phyloP scores from a whole-genome alignment of 2,797 vertebrate species.

The Gorsachius magnificus region DNA sequence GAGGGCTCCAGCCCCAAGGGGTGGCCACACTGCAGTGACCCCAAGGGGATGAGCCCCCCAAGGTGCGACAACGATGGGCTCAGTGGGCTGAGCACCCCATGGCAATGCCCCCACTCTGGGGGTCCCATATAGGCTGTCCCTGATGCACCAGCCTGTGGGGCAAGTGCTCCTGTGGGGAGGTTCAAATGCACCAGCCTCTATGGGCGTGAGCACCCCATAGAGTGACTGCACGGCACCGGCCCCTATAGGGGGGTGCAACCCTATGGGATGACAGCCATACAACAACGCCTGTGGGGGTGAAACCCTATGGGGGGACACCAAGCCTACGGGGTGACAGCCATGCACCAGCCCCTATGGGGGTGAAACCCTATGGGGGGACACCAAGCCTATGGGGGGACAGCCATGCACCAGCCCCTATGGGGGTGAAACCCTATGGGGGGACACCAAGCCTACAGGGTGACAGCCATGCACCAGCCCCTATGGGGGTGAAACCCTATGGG shows the following conservation, averaged over 20 bases:
- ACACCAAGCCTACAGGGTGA: accelerated
- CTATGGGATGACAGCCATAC: background rate
- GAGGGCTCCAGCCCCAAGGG: background rate
- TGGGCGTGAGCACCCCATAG: background rate
- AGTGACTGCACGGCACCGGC: background rate
- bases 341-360: too few species aligned
- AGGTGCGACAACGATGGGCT: accelerated
- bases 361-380: background rate
- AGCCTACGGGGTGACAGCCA: background rate
- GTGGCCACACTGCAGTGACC: too few species aligned
- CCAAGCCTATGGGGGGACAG: background rate
- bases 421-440: too few species aligned
- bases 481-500: too few species aligned
- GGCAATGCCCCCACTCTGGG: accelerated
- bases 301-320: background rate
- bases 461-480: background rate
- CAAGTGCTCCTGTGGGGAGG: too few species aligned
- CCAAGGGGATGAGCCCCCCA: background rate
- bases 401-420: accelerated
- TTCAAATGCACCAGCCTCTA: too few species aligned
- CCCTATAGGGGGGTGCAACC: accelerated
- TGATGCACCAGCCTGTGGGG: background rate
- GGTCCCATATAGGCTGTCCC: accelerated
- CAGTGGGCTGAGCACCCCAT: accelerated
- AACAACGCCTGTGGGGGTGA: too few species aligned